Percentiles rank a stretch among this genome's conserved stretches.
phyloP scores from a whole-genome alignment of 2,113 vertebrate species.

The Takifugu flavidus region DNA sequence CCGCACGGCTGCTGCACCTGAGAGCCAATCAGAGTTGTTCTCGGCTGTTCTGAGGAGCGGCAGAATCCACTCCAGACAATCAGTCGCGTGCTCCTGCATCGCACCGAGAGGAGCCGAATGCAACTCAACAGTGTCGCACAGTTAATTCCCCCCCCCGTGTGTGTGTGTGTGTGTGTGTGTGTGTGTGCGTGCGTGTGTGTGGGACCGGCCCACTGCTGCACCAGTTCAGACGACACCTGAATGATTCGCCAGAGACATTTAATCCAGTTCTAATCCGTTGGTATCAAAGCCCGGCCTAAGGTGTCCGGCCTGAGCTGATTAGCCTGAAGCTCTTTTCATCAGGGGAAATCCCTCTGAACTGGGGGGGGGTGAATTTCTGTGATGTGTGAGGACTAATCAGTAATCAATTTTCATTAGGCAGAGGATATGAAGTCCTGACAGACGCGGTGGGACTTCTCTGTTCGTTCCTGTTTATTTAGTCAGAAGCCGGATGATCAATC shows the following conservation, averaged over 20 bases:
- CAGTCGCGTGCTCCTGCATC: too few relatives aligned
- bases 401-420: conserved; percentile 51
- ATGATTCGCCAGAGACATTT: conserved; percentile 26
- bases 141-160: conserved; percentile 16
- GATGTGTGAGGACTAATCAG: conserved; percentile 34
- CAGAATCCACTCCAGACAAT: too few relatives aligned
- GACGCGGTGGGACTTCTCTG: conserved; percentile 16
- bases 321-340: conserved; percentile 28
- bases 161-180: neutral
- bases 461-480: neutral
- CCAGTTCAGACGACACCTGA: neutral
- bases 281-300: conserved; percentile 35
- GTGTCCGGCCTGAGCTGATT: conserved; percentile 51
- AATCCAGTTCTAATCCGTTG: conserved; percentile 54
- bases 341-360: conserved; percentile 6
- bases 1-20: too few relatives aligned
- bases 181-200: conserved; percentile 10
- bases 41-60: too few relatives aligned
- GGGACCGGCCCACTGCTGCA: neutral
- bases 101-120: too few relatives aligned
- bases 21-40: too few relatives aligned
- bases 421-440: conserved; percentile 25
- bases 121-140: neutral
- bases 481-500: conserved; percentile 24
- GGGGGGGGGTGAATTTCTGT: conserved; percentile 24